Evolutionary conservation across 2,888 invertebrate species (phyloP), one percentile per base, ranked within the genome.

Genomic region (Pimpla rufipes): DNA sequence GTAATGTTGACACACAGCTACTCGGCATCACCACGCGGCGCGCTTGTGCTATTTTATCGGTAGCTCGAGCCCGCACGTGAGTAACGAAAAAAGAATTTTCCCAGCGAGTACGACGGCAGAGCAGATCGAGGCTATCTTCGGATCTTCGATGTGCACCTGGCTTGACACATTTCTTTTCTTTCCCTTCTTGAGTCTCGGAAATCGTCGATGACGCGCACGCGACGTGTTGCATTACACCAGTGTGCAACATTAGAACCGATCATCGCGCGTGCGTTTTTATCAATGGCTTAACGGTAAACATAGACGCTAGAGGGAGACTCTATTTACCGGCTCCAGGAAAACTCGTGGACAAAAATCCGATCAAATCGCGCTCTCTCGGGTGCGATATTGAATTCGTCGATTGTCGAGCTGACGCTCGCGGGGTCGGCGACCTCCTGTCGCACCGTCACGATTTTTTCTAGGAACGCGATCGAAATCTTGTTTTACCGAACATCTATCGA

Each of bases 201-300:
- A 45, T 67, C 73, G 76, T 71, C 59, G 75, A 71, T 83, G 79
- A 76, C 67, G 70, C 66, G 59, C 62, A 37, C 62, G 7, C 40
- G 37, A 37, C 62, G 7, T 21, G 37, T 16, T 47, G 79, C 73
- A 83, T 85, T 81, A 89, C 85, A 83, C 88, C 85, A 88, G 35
- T 29, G n/a, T 29, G 84, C 87, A 76, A 77, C 83, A 79, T 82
- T 81, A 64, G 64, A 73, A 52, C 59, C 47, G 81, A 73, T 81
- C 71, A 40, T 81, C 76, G 23, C 66, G 47, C 18, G 47, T 57
- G 21, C 18, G 50, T 21, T 35, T 77, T 80, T 80, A 77, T 83
- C 83, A 80, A 77, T 80, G 80, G 80, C 55, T 73, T 64, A 80
- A 80, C 83, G 80, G 80, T 83, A 77, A 80, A 83, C 45, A n/a